phyloP scores from a whole-genome alignment of 37 sponge, comb jelly and placozoan species.

The Haliclona indistincta region DNA sequence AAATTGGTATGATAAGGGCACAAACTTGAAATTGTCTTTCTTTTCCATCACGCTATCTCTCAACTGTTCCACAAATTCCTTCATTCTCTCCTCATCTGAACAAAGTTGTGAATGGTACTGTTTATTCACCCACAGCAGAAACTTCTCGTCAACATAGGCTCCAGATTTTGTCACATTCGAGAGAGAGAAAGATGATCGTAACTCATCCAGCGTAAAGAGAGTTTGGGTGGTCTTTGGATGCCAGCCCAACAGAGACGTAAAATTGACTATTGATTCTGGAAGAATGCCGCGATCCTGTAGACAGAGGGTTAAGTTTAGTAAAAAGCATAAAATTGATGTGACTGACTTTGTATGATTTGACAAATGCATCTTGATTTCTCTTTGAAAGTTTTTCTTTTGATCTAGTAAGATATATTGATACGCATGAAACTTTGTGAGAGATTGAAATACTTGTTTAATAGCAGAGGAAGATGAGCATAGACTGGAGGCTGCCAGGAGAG shows the following conservation, averaged over 20 bases:
- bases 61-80: conserved; percentile 26
- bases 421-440: too few relatives aligned
- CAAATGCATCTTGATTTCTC: conserved; percentile 27
- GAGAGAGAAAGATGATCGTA: conserved; percentile 38
- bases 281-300: conserved; percentile 58
- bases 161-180: too few relatives aligned
- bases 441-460: conserved; percentile 48
- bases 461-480: conserved; percentile 83
- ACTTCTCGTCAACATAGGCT: conserved; percentile 49
- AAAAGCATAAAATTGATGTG: too few relatives aligned
- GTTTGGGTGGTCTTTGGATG: conserved; percentile 37
- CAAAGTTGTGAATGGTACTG: conserved; percentile 34
- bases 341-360: conserved; percentile 36
- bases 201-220: conserved; percentile 43
- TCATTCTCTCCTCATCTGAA: not conserved
- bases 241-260: conserved; percentile 69
- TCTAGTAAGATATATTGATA: too few relatives aligned
- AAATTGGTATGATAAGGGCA: too few relatives aligned
- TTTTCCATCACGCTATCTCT: conserved; percentile 1
- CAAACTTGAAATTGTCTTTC: too few relatives aligned
- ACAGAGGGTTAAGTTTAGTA: too few relatives aligned
- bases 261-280: conserved; percentile 69
- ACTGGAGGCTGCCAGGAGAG: conserved; percentile 74
- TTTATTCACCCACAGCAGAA: conserved; percentile 63
- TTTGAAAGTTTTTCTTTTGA: conserved; percentile 7